Evolutionary conservation across 2,797 vertebrate species (phyloP), one percentile per base, ranked within the genome.

Genomic region (Lithobates sylvaticus): DNA sequence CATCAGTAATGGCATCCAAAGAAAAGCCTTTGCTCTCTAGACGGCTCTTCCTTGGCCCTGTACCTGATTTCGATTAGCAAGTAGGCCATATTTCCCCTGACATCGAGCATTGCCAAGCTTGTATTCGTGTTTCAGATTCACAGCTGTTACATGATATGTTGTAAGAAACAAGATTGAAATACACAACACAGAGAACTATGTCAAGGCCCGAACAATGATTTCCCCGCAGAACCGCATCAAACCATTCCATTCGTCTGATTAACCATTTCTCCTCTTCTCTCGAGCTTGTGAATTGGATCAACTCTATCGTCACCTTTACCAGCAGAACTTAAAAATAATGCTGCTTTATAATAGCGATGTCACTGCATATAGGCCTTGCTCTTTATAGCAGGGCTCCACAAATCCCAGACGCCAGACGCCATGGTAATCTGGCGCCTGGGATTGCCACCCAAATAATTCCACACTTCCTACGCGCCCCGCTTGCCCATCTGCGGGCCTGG

Each of bases 71-170:
- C 83, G 70, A 39, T 65, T 27, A 68, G 81, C 39, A 87, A 87
- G 75, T 87, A 87, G 86, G 86, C 81, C 81, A 84, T 75, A 79
- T 87, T 84, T 79, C 81, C 81, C 86, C 61, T 73, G 81, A 84
- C 81, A 78, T 58, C 67, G 44, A 68, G 54, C 81, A 67, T 18
- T 87, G 75, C 74, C 75, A 87, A 58, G 81, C 70, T 58, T 50
- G 69, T 73, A 78, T 87, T 79, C 76, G 61, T 79, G 86, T 78
- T 84, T 79, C 70, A 79, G 6, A 84, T 84, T 87, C 86, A 79
- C 86, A 87, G 81, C 86, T 84, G 86, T 79, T 84, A 65, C 76
- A 61, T 70, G 81, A 83, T 70, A 84, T 83, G 81, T 78, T 75
- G 76, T 42, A 75, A 84, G 21, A 87, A 61, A 83, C 70, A 87